Evolutionary conservation across 2,797 vertebrate species (phyloP).

Genomic region (Sebastes miniatus): DNA sequence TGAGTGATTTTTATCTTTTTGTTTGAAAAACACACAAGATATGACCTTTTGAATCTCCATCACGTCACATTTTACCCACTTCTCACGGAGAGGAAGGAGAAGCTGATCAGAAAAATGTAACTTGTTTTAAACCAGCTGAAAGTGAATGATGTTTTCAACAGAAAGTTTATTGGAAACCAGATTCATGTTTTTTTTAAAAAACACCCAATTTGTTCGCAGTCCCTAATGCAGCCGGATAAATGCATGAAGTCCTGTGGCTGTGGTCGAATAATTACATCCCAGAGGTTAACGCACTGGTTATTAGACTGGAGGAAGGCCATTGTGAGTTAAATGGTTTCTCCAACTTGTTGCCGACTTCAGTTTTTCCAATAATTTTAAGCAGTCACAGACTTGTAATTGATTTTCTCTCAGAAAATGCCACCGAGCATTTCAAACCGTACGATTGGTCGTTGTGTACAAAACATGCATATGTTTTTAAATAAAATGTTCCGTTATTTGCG

Average conservation of each 20-base stretch:
- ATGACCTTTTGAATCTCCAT: neutral
- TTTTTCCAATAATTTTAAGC: neutral
- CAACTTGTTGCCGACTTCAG: neutral
- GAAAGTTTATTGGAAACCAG: neutral
- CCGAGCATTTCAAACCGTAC: neutral
- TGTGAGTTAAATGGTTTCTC: neutral
- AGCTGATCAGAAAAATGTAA: neutral
- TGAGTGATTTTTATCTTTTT: neutral
- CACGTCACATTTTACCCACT: neutral
- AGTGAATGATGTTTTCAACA: neutral
- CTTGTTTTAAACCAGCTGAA: neutral
- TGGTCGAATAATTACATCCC: neutral
- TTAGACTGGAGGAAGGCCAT: neutral
- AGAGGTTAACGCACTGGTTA: slow-evolving; percentile 11
- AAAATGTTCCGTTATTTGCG: neutral
- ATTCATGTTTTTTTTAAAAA: neutral
- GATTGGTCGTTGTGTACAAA: neutral
- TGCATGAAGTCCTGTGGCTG: neutral
- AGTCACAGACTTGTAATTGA: neutral
- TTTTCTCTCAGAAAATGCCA: neutral
- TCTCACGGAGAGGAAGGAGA: neutral
- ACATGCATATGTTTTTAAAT: too few relatives aligned
- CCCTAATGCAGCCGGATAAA: neutral
- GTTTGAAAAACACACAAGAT: neutral
- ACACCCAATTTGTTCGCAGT: neutral